Base-by-base conservation (phyloP, 1,140 invertebrate genomes). In the Bombus fervidus region DNA sequence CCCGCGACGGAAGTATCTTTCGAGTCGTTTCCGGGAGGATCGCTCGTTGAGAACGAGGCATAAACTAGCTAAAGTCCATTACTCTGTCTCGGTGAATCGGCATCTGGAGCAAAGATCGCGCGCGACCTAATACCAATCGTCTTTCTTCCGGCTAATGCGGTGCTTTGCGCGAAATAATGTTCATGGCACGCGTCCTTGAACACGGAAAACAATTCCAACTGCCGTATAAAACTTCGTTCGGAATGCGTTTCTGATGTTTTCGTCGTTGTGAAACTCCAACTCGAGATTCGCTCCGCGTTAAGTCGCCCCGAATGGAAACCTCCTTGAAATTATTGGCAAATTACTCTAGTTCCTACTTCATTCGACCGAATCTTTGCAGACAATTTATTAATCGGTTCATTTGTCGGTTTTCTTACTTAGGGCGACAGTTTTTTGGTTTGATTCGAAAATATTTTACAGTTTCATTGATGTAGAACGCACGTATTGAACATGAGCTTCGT, bases 11-110 rank as follows among this genome's bases (percentile, higher is more conserved):
- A 83, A 88, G 47, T 81, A 74, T 79, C 75, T 47, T 62, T 43
- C 69, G 43, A 47, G 64, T 86, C 88, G 87, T 89, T 83, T 64
- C 72, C 68, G 39, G 34, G 75, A 59, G 79, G 79, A 88, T 89
- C 83, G 87, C 53, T 22, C 76, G 87, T 34, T 73, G 72, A 64
- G 76, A 83, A 77, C 72, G 62, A 59, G 76, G 76, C 88, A 89
- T 89, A 89, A 89, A 89, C 76, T 78, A 89, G 74, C 88, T 80
- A 15, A 31, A 82, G 71, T 89, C 88, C 88, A 89, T 89, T 89
- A 89, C 84, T 89, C 76, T 79, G 84, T 85, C 87, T 78, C 73
- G 66, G 69, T 89, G 73, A 86, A 89, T 89, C 87, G 87, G 88
- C 64, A 86, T 85, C 72, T 71, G 57, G 76, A 59, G 75, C 64